phyloP scores from a whole-genome alignment of 2,888 invertebrate genomes.

The Tenthredo amoena region DNA sequence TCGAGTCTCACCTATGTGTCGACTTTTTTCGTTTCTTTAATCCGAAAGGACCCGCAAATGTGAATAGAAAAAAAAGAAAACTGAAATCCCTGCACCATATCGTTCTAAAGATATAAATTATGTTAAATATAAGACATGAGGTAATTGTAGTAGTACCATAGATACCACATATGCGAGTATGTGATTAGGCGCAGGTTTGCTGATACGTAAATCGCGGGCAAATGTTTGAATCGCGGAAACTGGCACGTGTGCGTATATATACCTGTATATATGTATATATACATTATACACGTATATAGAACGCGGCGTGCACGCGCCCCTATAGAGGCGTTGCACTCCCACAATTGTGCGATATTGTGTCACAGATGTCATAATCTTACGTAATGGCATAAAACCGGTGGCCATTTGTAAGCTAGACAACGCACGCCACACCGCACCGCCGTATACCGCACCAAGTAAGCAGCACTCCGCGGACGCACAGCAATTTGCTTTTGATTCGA shows the following conservation, averaged over 20 bases:
- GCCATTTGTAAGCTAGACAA: constrained; percentile 67
- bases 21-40: no score
- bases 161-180: not conserved
- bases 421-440: constrained; percentile 34
- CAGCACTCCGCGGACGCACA: constrained; percentile 63
- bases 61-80: no score
- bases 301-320: constrained; percentile 14
- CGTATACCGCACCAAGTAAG: constrained; percentile 10
- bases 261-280: not conserved
- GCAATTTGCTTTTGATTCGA: constrained; percentile 70
- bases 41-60: no score
- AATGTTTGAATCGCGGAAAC: constrained; percentile 28
- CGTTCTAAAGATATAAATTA: no score
- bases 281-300: not conserved
- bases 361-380: constrained; percentile 76
- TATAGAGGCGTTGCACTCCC: constrained; percentile 35
- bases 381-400: constrained; percentile 63
- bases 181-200: not conserved
- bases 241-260: not conserved
- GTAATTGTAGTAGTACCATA: not conserved
- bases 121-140: no score
- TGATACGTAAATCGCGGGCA: not conserved
- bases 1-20: no score
- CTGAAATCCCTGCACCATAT: no score
- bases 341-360: constrained; percentile 67